A percentile compares a stretch with the other conserved stretches of the same genome.
phyloP scores from a whole-genome alignment of 2,888 invertebrate species.

The Andrena fulva region DNA sequence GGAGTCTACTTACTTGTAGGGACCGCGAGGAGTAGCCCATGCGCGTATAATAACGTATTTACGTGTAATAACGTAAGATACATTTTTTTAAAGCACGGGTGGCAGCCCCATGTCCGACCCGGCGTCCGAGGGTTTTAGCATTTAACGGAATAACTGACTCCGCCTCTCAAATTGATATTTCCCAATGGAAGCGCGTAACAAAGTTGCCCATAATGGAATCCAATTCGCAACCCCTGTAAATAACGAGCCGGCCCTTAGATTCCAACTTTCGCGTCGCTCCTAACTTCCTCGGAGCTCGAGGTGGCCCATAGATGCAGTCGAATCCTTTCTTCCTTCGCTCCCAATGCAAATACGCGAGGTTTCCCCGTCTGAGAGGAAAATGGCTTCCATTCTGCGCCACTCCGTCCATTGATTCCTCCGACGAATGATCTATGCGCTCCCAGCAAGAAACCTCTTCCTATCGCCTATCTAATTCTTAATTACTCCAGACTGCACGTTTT shows the following conservation, averaged over 20 bases:
- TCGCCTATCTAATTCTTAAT: no score
- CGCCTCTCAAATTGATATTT: not conserved
- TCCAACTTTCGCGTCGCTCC: no score
- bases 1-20: no score
- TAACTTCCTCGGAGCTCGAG: no score
- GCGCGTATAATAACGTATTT: no score
- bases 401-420: not conserved
- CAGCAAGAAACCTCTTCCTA: no score
- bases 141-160: not conserved
- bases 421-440: not conserved
- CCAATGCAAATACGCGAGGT: slow-evolving; percentile 1
- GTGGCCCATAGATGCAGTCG: no score
- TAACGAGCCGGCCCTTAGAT: not conserved
- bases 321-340: not conserved
- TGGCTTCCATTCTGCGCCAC: not conserved
- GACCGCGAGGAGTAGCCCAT: no score
- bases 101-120: not conserved
- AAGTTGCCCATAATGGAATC: not conserved
- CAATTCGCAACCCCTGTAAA: not conserved
- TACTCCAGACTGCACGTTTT: no score
- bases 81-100: not conserved
- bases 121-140: not conserved
- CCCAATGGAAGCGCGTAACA: not conserved
- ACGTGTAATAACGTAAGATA: no score
- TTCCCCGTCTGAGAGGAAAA: not conserved